Evolutionary conservation across 35 echinoderm and acorn worm species (phyloP), one percentile per base, ranked within the genome.

Genomic region (Amphiura filiformis): DNA sequence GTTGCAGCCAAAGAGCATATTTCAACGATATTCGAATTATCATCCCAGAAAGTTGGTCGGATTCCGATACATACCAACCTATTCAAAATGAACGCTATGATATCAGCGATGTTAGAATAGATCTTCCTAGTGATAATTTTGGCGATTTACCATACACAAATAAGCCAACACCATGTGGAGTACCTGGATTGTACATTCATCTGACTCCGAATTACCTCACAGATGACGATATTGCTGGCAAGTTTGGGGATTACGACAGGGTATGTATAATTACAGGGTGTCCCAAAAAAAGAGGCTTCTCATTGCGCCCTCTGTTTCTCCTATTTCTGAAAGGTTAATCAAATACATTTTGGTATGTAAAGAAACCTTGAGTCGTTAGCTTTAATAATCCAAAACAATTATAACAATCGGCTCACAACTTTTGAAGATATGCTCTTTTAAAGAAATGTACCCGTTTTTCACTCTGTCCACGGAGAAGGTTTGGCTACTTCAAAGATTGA

Each of bases 1-100:
- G 0, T 88, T 36, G 2, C 76, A 95, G 89, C 26, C 49, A 81
- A 36, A 41, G 75, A 28, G 89, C 89, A 20, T 98, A 87, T 34
- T 90, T 98, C 18, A 94, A 92, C 77, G 93, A 91, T 47, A 91
- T 98, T 65, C 92, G 83, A 0, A 98, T 98, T 38, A 92, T 98
- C 5, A 84, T 98, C 57, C 96, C 96, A 23, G 52, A 76, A 47
- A 89, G 86, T 17, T 98, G 96, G 96, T 18, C 23, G 18, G 77
- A 87, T 20, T 78, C 82, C 31, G 34, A 61, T 1, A 49, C 36
- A 13, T 84, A 88, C 44, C 34, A 39, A 39, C 76, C 56, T 13
- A 89, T 85, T 76, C 80, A 85, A 3, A 94, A 85, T 34, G 92
- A 98, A 65, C 75, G 83, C 1, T 98, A 91, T 82, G 92, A 90